These are phyloP conservation scores for Nasonovia ribisnigri DNA, from an alignment of 2,888 invertebrate species.

Conservation along the genomic window DNA sequence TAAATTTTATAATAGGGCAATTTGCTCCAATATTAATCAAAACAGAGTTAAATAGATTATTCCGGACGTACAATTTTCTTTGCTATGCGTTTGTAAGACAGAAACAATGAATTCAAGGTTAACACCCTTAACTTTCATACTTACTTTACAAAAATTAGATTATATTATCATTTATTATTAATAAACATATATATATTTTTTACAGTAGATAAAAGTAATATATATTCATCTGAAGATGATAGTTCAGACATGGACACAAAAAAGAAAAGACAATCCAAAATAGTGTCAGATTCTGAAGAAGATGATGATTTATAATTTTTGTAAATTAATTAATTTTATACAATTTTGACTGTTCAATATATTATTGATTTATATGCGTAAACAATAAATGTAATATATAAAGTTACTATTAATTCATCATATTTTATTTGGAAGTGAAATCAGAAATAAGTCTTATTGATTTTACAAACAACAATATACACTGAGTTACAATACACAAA, in stretches of 20 bases:
- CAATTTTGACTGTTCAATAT: slow-evolving; percentile 5
- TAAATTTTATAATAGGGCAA: too few species aligned
- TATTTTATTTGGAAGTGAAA: background rate
- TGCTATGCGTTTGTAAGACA: too few species aligned
- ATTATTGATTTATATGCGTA: background rate
- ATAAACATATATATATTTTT: slow-evolving; percentile 35
- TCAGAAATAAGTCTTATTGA: background rate
- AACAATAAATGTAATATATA: background rate
- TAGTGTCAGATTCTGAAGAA: slow-evolving; percentile 84
- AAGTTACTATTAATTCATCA: background rate
- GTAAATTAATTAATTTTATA: slow-evolving; percentile 21
- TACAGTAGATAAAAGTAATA: slow-evolving; percentile 73
- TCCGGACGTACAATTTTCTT: too few species aligned
- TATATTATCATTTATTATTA: background rate
- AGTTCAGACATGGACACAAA: slow-evolving; percentile 82
- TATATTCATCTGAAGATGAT: slow-evolving; percentile 91
- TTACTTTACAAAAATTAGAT: background rate
- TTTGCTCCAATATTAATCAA: too few species aligned
- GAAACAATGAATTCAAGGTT: too few species aligned
- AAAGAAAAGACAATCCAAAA: slow-evolving; percentile 69
- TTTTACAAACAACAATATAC: background rate
- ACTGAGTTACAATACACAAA: background rate
- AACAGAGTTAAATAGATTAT: too few species aligned
- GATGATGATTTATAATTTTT: slow-evolving; percentile 68
- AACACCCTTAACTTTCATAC: too few species aligned